Evolutionary conservation across 1,140 invertebrate genomes (phyloP).

Genomic region (Zaprionus lachaisei): DNA sequence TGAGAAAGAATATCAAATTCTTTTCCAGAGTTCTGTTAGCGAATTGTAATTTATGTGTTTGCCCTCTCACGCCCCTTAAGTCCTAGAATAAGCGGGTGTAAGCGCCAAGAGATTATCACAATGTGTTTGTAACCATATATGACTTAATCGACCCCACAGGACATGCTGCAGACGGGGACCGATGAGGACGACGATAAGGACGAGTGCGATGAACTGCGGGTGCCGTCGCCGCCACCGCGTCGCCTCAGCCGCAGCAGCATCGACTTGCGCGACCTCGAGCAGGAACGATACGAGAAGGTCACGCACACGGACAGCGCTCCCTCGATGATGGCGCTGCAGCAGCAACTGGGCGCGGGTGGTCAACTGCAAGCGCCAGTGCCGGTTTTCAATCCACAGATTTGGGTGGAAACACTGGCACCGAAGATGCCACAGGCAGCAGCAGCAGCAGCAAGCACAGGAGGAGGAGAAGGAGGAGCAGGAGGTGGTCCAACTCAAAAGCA

Average conservation of each 20-base stretch:
- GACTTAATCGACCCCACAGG: conserved; percentile 53
- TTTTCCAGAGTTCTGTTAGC: background rate
- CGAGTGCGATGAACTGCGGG: conserved; percentile 82
- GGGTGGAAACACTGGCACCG: conserved; percentile 47
- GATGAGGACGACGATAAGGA: conserved; percentile 83
- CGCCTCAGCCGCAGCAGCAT: conserved; percentile 84
- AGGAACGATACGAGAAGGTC: conserved; percentile 83
- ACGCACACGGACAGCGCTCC: conserved; percentile 83
- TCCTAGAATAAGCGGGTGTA: background rate
- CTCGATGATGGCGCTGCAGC: conserved; percentile 83
- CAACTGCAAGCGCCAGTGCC: conserved; percentile 67
- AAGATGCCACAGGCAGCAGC: conserved; percentile 21
- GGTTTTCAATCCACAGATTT: conserved; percentile 70
- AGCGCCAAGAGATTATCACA: conserved; percentile 6
- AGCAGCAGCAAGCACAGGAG: background rate
- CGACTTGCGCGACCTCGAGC: conserved; percentile 82
- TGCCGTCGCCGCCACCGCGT: conserved; percentile 82
- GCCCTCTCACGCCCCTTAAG: background rate
- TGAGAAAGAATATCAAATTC: background rate
- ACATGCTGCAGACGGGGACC: conserved; percentile 80
- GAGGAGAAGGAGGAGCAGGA: background rate
- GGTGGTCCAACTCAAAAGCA: conserved; percentile 46
- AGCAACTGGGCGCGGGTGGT: conserved; percentile 35
- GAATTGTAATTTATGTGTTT: conserved; percentile 7
- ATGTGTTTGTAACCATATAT: conserved; percentile 9